phyloP scores from a whole-genome alignment of 2,113 vertebrate genomes.

The Paralichthys olivaceus region DNA sequence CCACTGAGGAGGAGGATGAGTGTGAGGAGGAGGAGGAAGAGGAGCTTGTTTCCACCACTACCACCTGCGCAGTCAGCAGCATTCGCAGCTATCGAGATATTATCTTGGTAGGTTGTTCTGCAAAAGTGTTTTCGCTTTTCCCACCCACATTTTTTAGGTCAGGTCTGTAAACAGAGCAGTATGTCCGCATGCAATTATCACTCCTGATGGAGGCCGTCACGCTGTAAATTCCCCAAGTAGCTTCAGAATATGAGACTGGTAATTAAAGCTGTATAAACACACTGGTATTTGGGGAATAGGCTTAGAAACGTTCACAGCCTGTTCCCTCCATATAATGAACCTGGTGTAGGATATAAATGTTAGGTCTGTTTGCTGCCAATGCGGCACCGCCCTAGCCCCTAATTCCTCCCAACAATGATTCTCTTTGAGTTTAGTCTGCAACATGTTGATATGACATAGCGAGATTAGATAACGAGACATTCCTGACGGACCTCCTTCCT shows the following conservation, averaged over 20 bases:
- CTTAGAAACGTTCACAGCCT: constrained; percentile 17
- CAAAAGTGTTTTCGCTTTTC: neutral
- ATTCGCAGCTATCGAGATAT: constrained; percentile 88
- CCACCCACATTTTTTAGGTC: constrained; percentile 1
- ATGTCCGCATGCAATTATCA: constrained; percentile 10
- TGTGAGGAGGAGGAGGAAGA: constrained; percentile 78
- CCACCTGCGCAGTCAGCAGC: constrained; percentile 54
- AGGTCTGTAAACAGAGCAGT: neutral
- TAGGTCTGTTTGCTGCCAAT: constrained; percentile 6
- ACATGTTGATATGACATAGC: constrained; percentile 18
- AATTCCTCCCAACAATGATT: constrained; percentile 35
- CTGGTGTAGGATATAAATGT: constrained; percentile 11
- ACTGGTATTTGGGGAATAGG: constrained; percentile 37
- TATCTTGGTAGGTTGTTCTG: constrained; percentile 83
- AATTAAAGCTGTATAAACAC: constrained; percentile 58
- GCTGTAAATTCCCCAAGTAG: constrained; percentile 38
- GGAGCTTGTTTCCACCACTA: constrained; percentile 17
- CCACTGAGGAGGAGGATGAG: constrained; percentile 90
- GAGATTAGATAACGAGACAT: constrained; percentile 4
- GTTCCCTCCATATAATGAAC: constrained; percentile 27
- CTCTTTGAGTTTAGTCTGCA: constrained; percentile 21
- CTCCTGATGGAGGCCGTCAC: neutral
- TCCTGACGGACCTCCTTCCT: neutral
- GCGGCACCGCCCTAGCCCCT: neutral
- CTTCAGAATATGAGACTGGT: constrained; percentile 30